Conservation (phyloP, 1,140 invertebrate genomes). For the Artemia franciscana region DNA sequence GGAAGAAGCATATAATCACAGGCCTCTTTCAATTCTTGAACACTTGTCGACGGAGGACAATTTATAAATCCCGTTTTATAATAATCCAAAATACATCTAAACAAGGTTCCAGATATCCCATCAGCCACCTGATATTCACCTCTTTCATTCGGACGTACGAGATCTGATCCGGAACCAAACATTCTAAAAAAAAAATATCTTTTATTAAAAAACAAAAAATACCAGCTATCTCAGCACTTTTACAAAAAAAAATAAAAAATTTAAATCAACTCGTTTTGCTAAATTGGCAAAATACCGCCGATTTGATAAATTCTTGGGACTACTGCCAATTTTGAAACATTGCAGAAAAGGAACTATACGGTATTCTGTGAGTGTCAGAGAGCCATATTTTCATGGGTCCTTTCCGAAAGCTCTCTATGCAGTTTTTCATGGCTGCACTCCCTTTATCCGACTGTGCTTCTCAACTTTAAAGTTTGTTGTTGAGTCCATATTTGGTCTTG, state of each 20-base stretch:
- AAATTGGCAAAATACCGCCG: not conserved
- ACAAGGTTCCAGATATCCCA: conserved; percentile 83
- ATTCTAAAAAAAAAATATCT: conserved; percentile 34
- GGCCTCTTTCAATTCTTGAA: conserved; percentile 85
- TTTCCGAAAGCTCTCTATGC: no score
- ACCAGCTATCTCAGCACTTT: no score
- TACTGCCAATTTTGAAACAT: no score
- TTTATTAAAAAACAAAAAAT: not conserved
- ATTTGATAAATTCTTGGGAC: not conserved
- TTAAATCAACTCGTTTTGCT: not conserved
- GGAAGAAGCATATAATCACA: conserved; percentile 96
- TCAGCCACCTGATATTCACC: conserved; percentile 98
- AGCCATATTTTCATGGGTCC: no score
- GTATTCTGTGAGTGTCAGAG: no score
- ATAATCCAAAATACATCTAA: conserved; percentile 84
- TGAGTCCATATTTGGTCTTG: no score
- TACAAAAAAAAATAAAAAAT: not conserved
- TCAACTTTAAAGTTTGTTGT: no score
- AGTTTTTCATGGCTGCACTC: no score
- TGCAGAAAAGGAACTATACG: no score
- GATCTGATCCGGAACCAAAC: conserved; percentile 84
- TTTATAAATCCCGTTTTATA: conserved; percentile 72
- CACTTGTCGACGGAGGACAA: conserved; percentile 57
- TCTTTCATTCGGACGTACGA: conserved; percentile 74
- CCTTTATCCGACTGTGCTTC: no score